Conservation (phyloP, 2,888 invertebrate genomes). For the Catonia carolina region DNA sequence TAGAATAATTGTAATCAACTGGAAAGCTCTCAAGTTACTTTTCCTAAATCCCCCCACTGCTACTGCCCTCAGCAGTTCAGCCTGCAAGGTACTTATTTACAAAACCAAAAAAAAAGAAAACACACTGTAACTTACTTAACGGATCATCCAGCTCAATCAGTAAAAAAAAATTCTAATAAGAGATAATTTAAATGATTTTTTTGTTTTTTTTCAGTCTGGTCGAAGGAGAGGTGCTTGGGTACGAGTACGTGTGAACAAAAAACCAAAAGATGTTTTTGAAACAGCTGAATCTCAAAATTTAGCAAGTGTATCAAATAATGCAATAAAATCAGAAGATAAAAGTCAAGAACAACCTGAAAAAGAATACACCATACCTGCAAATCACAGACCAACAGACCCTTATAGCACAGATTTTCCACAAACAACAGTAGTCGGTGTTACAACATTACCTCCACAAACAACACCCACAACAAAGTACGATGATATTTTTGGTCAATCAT, state of each 20-base stretch:
- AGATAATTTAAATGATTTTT: no score
- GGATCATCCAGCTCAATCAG: no score
- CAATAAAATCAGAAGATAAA: slow-evolving; percentile 19
- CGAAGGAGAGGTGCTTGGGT: slow-evolving; percentile 68
- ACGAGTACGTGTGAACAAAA: slow-evolving; percentile 55
- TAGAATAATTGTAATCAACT: no score
- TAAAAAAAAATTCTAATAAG: no score
- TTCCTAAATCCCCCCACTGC: no score
- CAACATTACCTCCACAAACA: neutral
- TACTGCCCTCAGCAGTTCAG: no score
- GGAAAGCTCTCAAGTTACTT: no score
- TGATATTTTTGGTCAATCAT: slow-evolving; percentile 9
- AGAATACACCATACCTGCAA: slow-evolving; percentile 19
- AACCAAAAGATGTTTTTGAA: slow-evolving; percentile 59
- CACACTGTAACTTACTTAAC: no score
- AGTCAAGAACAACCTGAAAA: neutral
- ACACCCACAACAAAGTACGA: slow-evolving; percentile 13
- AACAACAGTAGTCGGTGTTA: neutral
- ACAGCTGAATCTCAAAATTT: slow-evolving; percentile 74
- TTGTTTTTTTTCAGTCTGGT: slow-evolving; percentile 29
- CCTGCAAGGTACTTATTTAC: no score
- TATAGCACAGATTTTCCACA: neutral
- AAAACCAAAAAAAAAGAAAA: no score
- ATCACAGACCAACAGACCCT: neutral
- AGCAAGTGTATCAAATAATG: slow-evolving; percentile 38